A percentile compares a stretch with the other conserved stretches of the same genome.
phyloP scores from a whole-genome alignment of 2,888 invertebrate species.

The Alentia gelatinosa region DNA sequence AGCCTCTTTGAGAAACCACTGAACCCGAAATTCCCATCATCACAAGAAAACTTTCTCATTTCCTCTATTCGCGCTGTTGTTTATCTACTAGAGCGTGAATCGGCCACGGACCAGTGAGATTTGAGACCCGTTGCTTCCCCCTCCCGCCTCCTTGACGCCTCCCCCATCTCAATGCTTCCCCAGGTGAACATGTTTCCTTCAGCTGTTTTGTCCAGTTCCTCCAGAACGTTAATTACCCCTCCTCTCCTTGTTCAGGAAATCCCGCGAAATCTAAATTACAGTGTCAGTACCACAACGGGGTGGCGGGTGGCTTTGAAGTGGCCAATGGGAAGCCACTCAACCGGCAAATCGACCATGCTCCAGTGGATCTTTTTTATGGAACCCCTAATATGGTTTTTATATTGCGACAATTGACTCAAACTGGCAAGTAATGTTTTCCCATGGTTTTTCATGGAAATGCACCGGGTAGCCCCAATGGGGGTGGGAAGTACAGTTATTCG shows the following conservation, averaged over 20 bases:
- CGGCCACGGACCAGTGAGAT: neutral
- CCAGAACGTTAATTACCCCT: neutral
- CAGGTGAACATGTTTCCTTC: conserved; percentile 17
- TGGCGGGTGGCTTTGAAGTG: neutral
- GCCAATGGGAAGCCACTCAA: neutral
- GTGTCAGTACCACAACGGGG: neutral
- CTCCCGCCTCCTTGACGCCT: neutral
- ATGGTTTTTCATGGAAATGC: neutral
- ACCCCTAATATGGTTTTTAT: conserved; percentile 20
- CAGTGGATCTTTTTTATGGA: neutral
- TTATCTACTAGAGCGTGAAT: neutral
- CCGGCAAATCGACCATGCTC: neutral
- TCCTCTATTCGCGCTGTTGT: neutral
- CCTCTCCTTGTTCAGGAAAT: neutral
- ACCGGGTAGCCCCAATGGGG: neutral
- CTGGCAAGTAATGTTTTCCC: neutral
- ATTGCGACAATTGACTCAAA: neutral
- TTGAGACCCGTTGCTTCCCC: neutral
- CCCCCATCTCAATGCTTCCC: neutral
- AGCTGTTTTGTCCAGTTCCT: neutral
- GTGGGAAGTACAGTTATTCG: neutral
- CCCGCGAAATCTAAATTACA: conserved; percentile 12
- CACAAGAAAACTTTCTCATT: neutral
- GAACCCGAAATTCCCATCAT: conserved; percentile 1
- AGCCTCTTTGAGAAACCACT: neutral